phyloP scores from a whole-genome alignment of 1,140 invertebrate species.

The Bombyx mandarina region DNA sequence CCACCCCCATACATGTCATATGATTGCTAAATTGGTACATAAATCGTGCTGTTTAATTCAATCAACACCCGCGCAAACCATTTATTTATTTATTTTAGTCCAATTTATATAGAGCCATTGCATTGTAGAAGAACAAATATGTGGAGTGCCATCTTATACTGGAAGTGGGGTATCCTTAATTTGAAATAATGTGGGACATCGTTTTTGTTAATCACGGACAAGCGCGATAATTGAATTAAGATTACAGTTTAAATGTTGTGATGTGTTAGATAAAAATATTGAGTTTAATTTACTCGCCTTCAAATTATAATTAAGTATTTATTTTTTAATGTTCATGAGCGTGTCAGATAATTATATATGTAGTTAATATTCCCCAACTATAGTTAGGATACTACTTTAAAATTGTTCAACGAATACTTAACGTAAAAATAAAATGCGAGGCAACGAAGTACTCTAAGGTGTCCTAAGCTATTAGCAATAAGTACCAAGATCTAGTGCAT shows the following conservation, averaged over 20 bases:
- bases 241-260: slow-evolving; percentile 9
- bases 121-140: slow-evolving; percentile 4
- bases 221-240: slow-evolving; percentile 14
- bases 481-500: too few relatives aligned
- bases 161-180: slow-evolving; percentile 29
- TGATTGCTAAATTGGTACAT: slow-evolving; percentile 64
- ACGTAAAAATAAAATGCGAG: too few relatives aligned
- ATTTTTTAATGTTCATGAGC: too few relatives aligned
- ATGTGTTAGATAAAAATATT: too few relatives aligned
- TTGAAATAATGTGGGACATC: slow-evolving; percentile 38
- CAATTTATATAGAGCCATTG: slow-evolving; percentile 32
- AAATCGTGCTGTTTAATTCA: slow-evolving; percentile 63
- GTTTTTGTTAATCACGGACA: slow-evolving; percentile 19
- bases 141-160: slow-evolving; percentile 15
- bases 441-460: too few relatives aligned
- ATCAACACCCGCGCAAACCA: slow-evolving; percentile 46
- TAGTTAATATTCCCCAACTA: too few relatives aligned
- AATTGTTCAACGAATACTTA: too few relatives aligned
- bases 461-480: too few relatives aligned
- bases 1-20: slow-evolving; percentile 55
- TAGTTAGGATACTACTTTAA: too few relatives aligned
- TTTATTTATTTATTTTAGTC: slow-evolving; percentile 36
- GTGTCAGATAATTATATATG: too few relatives aligned
- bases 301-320: too few relatives aligned
- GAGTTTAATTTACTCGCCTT: too few relatives aligned